Evolutionary conservation across 1,140 invertebrate species (phyloP), one percentile per base, ranked within the genome.

Genomic region (Drosophila albomicans): DNA sequence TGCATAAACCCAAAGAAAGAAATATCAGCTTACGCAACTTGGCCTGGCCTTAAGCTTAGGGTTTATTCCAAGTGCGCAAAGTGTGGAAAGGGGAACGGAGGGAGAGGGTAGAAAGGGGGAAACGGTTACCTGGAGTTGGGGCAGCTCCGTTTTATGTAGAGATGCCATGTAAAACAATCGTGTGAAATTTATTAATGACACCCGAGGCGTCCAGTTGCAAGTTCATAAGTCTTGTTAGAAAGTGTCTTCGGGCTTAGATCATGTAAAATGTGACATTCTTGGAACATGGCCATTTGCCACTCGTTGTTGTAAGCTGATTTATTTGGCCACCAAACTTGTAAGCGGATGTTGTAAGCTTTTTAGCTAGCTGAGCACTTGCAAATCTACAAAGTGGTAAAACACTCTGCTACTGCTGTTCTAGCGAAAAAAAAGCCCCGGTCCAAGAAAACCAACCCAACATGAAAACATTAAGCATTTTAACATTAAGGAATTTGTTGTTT

Each of bases 101-200:
- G 35, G 2, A 10, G 5, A 6, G 6, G 3, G 30, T 30, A 10
- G 32, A 15, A 16, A n/a, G 46, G 38, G 16, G 35, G 35, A 38
- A 38, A 10, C 16, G 3, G 16, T 46, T 10, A 38, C 10, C n/a
- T 43, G 11, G 62, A 38, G 51, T 35, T 57, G 61, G n/a, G 32
- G 43, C 32, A 41, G 32, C 62, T 56, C 66, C 54, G 13, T 62
- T 70, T 63, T 45, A 48, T 74, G 69, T 64, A 11, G 38, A 48
- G 38, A 59, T 72, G 71, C 59, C 73, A 72, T 75, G 73, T 75
- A 76, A 76, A 73, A 77, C 64, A 77, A 41, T 78, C 85, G 85
- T 88, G 85, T 88, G 85, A 88, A 88, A 81, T 85, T 88, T 88
- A 89, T 89, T 85, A 89, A 88, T 89, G 86, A 61, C 79, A 73